Percentiles rank a stretch among this genome's conserved stretches.
Conservation (phyloP, 2,888 invertebrate species). For the Campoplex nolae region DNA sequence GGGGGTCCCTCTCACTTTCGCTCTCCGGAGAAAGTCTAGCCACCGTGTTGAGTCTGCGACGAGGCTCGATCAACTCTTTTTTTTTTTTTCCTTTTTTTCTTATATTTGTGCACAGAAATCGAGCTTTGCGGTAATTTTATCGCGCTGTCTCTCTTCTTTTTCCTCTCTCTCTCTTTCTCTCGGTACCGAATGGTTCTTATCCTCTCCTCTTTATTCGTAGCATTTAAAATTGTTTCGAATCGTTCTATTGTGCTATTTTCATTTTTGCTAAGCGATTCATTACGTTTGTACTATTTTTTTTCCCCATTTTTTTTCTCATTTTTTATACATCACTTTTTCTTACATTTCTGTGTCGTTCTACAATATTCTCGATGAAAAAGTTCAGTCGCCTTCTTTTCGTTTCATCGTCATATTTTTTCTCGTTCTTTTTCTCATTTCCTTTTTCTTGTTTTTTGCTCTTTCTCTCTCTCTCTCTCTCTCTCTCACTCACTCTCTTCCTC, state of each 20-base stretch:
- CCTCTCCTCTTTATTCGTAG: neutral
- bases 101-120: conserved; percentile 41
- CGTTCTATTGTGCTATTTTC: neutral
- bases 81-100: conserved; percentile 8
- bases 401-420: neutral
- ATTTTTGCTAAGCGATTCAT: neutral
- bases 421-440: neutral
- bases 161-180: neutral
- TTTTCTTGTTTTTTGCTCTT: neutral
- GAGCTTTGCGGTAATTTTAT: conserved; percentile 42
- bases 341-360: neutral
- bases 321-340: neutral
- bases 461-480: too few relatives aligned
- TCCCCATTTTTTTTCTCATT: neutral
- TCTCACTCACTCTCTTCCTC: too few relatives aligned
- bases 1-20: conserved; percentile 83
- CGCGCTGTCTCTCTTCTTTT: conserved; percentile 59
- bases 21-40: conserved; percentile 83
- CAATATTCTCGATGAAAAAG: neutral
- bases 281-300: neutral
- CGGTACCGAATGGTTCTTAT: neutral
- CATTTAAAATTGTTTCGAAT: too few relatives aligned
- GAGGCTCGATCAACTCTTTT: conserved; percentile 46
- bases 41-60: conserved; percentile 56
- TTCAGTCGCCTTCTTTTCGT: neutral